phyloP scores from a whole-genome alignment of 2,797 vertebrate genomes.

The Coregonus sp. region DNA sequence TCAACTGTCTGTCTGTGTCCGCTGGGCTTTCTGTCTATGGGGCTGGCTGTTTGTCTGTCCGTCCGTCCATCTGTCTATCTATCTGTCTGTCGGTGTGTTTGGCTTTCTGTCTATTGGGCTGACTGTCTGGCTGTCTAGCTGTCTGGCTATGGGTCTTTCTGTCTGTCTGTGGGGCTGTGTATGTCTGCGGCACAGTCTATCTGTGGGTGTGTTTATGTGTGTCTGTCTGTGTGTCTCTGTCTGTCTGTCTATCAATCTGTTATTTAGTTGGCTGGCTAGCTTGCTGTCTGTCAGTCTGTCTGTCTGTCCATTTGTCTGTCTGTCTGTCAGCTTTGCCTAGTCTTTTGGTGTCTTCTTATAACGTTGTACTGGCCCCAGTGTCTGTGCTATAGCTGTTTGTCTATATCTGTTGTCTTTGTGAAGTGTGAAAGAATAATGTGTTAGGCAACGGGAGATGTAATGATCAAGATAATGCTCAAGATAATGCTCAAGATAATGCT shows the following conservation, averaged over 20 bases:
- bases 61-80: not conserved
- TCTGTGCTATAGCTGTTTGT: not conserved
- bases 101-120: not conserved
- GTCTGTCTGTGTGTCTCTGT: not conserved
- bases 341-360: not conserved
- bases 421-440: not conserved
- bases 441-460: not conserved
- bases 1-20: not conserved
- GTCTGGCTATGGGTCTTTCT: not conserved
- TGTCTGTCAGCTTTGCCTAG: too few relatives aligned
- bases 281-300: too few relatives aligned
- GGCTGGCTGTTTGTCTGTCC: not conserved
- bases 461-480: too few relatives aligned
- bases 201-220: not conserved
- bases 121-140: not conserved
- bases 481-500: too few relatives aligned
- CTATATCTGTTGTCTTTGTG: not conserved
- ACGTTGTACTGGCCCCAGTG: not conserved
- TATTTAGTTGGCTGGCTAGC: too few relatives aligned
- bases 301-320: too few relatives aligned
- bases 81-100: not conserved
- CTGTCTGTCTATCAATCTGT: too few relatives aligned
- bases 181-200: slow-evolving; percentile 25
- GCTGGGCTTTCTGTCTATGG: not conserved
- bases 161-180: not conserved